Conservation (phyloP, 2,797 vertebrate genomes). For the Eremophila alpestris region DNA sequence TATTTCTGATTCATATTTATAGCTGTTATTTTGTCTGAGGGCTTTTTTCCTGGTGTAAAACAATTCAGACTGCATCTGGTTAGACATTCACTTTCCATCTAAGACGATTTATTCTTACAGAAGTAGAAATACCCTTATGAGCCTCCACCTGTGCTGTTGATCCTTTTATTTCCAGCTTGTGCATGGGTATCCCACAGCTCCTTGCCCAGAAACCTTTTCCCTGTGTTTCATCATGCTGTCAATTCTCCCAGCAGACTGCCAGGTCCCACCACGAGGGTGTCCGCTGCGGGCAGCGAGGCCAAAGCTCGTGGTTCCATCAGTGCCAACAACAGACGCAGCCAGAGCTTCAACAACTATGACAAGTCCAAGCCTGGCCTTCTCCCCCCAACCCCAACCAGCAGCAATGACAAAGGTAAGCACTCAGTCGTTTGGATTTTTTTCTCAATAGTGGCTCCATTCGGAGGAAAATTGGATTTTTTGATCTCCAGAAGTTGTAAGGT, state of each 20-base stretch:
- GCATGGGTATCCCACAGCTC: background rate
- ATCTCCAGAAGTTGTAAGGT: background rate
- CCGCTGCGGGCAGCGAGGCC: conserved; percentile 88
- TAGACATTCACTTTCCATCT: background rate
- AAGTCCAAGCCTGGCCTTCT: conserved; percentile 87
- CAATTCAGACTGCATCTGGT: background rate
- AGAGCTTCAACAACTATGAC: conserved; percentile 91
- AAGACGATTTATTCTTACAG: background rate
- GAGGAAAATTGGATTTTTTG: background rate
- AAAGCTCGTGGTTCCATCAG: conserved; percentile 82
- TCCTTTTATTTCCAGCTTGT: background rate
- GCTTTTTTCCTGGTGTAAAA: background rate
- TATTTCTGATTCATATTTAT: background rate
- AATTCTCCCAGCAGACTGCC: conserved; percentile 85
- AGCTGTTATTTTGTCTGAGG: background rate
- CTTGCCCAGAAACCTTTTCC: background rate
- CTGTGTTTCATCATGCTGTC: background rate
- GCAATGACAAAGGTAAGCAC: conserved; percentile 85
- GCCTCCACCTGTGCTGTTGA: background rate
- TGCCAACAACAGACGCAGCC: conserved; percentile 91
- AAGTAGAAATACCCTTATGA: background rate
- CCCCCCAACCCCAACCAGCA: conserved; percentile 62
- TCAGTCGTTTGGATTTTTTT: background rate
- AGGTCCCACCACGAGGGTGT: conserved; percentile 88
- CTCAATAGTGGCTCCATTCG: fast-evolving